These are phyloP conservation scores for Xestia ashworthii DNA, from an alignment of 2,888 invertebrate genomes.

Conservation along the genomic window DNA sequence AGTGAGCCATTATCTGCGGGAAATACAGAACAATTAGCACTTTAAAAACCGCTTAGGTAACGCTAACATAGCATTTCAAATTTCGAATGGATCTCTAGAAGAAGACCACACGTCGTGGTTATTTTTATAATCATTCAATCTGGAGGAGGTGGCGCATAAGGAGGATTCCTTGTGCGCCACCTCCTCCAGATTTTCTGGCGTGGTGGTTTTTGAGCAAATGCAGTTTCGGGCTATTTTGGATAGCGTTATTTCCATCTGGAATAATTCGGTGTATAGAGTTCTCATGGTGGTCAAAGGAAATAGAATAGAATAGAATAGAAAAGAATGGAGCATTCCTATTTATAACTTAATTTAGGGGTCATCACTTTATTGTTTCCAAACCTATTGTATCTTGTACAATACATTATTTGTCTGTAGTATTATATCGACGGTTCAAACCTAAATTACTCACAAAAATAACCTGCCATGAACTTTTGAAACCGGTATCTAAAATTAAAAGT, in stretches of 20 bases:
- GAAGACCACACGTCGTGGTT: neutral
- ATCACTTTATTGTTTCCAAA: neutral
- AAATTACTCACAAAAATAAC: neutral
- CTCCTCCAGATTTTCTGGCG: neutral
- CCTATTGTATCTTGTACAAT: neutral
- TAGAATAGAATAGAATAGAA: too few relatives aligned
- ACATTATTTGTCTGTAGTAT: neutral
- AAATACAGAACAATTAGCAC: neutral
- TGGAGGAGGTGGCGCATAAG: too few relatives aligned
- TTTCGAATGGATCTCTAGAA: neutral
- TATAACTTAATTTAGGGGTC: too few relatives aligned
- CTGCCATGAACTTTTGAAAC: neutral
- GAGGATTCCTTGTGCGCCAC: neutral
- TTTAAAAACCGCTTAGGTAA: neutral
- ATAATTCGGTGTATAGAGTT: neutral
- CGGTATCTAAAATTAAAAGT: neutral
- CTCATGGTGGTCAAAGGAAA: neutral
- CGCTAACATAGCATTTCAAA: neutral
- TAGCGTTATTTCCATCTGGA: neutral
- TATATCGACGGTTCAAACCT: neutral
- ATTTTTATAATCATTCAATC: neutral
- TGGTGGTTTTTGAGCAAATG: neutral
- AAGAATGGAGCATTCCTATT: neutral
- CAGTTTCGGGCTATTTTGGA: neutral
- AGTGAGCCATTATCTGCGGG: conserved; percentile 92